Evolutionary conservation across 2,797 vertebrate genomes (phyloP), one percentile per base, ranked within the genome.

Genomic region (Danio choprae): DNA sequence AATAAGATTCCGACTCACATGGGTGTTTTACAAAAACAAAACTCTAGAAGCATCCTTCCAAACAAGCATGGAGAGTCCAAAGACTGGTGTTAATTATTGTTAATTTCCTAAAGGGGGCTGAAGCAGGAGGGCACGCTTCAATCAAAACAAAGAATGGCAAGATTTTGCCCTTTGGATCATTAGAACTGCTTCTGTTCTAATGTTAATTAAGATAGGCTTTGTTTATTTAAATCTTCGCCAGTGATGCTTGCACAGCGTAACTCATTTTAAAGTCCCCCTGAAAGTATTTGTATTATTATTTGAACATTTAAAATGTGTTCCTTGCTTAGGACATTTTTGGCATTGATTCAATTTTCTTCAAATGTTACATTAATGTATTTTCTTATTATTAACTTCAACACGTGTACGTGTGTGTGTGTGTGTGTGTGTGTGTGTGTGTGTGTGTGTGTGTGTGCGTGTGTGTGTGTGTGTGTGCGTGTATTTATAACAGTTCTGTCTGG

Each of bases 151-250:
- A 82, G 55, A 73, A 70, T 5, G 43, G 76, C 63, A 48, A 74
- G 41, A 75, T 71, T 77, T 70, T 72, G 55, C 70, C 18, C 9
- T 72, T 72, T 44, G 55, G 59, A 59, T 73, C 74, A 29, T 77
- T 80, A 83, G 69, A 20, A 53, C 7, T 16, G 13, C 74, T 65
- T 65, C 62, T 60, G 5, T 59, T 65, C 58, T 77, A 71, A 77
- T 74, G 74, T 59, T 80, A 77, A 80, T 71, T 65, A 77, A 8
- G 3, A 51, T 67, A 22, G 60, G 50, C 36, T 44, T 74, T 80
- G 43, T 84, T 86, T 80, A 74, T 59, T 74, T 72, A 77, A 70
- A 68, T 75, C 73, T 81, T 67, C 72, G 60, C 77, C 82, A 84
- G 69, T 67, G 65, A 76, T 15, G 70, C 74, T 65, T 50, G 48